phyloP scores from a whole-genome alignment of 2,797 vertebrate genomes.

The Petrocephalus schoutedeni region DNA sequence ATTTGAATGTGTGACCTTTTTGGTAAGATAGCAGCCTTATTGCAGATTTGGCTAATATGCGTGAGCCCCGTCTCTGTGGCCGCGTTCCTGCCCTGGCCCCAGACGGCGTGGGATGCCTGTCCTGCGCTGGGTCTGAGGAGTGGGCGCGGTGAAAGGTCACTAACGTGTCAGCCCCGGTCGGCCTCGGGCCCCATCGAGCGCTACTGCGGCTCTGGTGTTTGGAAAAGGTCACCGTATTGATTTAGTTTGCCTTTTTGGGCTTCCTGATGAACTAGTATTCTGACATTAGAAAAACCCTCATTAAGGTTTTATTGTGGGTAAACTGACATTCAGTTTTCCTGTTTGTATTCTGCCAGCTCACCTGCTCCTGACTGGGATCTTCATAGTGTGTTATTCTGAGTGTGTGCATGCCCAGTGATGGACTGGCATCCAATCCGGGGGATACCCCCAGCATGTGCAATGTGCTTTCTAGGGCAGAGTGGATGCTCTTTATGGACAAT shows the following conservation, averaged over 20 bases:
- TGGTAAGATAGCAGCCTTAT: constrained; percentile 6
- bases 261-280: background rate
- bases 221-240: constrained; percentile 14
- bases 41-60: background rate
- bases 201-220: background rate
- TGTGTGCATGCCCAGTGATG: background rate
- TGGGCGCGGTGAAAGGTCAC: background rate
- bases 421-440: background rate
- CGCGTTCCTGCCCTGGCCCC: background rate
- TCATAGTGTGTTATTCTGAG: background rate
- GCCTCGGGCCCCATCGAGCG: background rate
- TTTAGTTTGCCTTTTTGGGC: background rate
- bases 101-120: background rate
- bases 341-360: background rate
- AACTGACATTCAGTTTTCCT: constrained; percentile 6
- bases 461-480: background rate
- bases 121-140: background rate
- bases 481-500: background rate
- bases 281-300: constrained; percentile 17
- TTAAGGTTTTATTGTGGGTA: constrained; percentile 20
- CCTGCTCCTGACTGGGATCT: background rate
- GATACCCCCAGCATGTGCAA: background rate
- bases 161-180: background rate
- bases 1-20: constrained; percentile 15
- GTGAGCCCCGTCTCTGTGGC: background rate